These are phyloP conservation scores for Microhierax caerulescens DNA, from an alignment of 2,797 vertebrate genomes.

Conservation along the genomic window DNA sequence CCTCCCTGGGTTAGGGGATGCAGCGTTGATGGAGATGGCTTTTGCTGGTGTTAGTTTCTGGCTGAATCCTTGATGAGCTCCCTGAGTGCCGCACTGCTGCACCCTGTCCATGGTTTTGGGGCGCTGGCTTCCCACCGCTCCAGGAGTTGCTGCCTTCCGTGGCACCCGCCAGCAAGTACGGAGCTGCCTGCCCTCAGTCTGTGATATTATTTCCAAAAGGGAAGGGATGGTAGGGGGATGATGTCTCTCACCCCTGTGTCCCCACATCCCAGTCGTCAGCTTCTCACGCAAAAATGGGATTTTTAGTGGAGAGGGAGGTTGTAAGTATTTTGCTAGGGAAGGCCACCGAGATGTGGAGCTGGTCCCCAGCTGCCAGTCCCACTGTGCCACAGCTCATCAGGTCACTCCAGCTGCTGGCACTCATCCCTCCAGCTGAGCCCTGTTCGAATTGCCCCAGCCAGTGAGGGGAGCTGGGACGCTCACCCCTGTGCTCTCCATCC, in stretches of 20 bases:
- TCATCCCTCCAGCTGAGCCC: fast-evolving
- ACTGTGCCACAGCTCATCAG: neutral
- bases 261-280: neutral
- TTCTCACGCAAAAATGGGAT: neutral
- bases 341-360: fast-evolving
- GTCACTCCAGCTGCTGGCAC: neutral
- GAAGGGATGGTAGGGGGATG: neutral
- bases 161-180: fast-evolving
- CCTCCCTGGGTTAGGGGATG: neutral
- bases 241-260: neutral
- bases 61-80: neutral
- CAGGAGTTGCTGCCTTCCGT: neutral
- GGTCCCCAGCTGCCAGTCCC: too few relatives aligned
- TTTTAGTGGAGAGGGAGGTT: neutral
- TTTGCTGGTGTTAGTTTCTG: neutral
- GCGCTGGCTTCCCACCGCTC: neutral
- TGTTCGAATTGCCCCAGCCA: neutral
- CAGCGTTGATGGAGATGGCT: neutral
- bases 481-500: fast-evolving
- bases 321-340: neutral
- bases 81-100: neutral
- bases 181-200: neutral
- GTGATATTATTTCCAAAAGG: neutral
- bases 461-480: fast-evolving
- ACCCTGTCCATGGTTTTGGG: neutral